Evolutionary conservation across 1,140 invertebrate genomes (phyloP), one percentile per base, ranked within the genome.

Genomic region (Lordiphosa clarofinis): DNA sequence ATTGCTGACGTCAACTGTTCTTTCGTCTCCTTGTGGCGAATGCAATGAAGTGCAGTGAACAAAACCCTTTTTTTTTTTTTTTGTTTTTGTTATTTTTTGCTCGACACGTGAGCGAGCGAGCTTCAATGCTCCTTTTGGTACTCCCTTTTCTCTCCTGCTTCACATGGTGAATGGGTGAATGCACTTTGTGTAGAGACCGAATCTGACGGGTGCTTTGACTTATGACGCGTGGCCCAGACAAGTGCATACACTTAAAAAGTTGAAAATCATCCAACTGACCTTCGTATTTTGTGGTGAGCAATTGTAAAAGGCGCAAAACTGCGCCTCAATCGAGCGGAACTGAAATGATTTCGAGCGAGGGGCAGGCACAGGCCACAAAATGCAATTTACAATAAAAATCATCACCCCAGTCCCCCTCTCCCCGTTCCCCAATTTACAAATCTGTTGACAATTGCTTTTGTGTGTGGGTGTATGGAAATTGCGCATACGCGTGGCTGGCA

Each of bases 41-140:
- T 76, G 75, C 75, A 79, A 81, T 79, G 75, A 79, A 79, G 75
- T 79, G 75, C 67, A 60, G 56, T 56, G 62, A 78, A 76, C 73
- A 78, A 78, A 78, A 79, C 59, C 36, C 40, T 58, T 73, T 68
- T 68, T 63, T 58, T 64, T 69, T 43, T 47, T 55, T 37, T 56
- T 69, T 64, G 15, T 15, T 15, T 15, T 2, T 73, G 21, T 78
- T 78, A 59, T 79, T 79, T 79, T 79, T 15, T 15, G 54, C 44
- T 64, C 70, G 55, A 71, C 71, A 81, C 66, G 75, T 81, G 71
- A 79, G 71, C 64, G 71, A 79, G 66, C 64, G 57, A 53, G 55
- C 19, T 11, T 28, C 47, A 49, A 55, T 50, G 19, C 52, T 36
- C 33, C 37, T 11, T 11, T 21, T 31, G 28, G 15, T 35, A 39